phyloP scores from a whole-genome alignment of 2,888 invertebrate genomes.

The Sphaerophoria taeniata region DNA sequence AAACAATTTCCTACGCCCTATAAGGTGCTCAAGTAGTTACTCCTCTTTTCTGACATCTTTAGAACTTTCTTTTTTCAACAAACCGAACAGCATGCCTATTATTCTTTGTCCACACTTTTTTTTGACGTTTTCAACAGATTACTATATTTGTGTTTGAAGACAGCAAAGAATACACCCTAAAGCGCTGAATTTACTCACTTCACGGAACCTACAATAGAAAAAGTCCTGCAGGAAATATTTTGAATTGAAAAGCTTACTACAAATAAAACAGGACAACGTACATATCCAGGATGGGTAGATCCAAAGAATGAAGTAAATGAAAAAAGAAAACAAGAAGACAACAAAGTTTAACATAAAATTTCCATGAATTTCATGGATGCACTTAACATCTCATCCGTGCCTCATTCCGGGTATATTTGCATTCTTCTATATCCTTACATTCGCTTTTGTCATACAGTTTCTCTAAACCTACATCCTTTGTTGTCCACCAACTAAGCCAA shows the following conservation, averaged over 20 bases:
- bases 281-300: constrained; percentile 1
- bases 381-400: constrained; percentile 76
- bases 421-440: constrained; percentile 41
- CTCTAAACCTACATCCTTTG: constrained; percentile 12
- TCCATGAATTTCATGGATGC: constrained; percentile 78
- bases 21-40: constrained; percentile 50
- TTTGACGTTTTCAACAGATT: constrained; percentile 42
- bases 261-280: constrained; percentile 49
- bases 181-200: constrained; percentile 50
- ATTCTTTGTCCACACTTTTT: constrained; percentile 15
- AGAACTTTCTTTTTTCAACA: constrained; percentile 36
- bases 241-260: constrained; percentile 64
- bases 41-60: constrained; percentile 58
- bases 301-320: neutral
- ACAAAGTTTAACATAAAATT: constrained; percentile 76
- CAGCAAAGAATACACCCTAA: constrained; percentile 38
- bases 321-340: constrained; percentile 48
- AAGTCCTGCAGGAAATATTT: constrained; percentile 61
- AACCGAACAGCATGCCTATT: constrained; percentile 27
- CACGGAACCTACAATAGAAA: constrained; percentile 47
- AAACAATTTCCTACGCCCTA: constrained; percentile 20
- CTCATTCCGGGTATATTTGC: constrained; percentile 61
- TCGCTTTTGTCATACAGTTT: neutral
- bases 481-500: constrained; percentile 21
- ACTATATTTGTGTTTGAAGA: constrained; percentile 14